Evolutionary conservation across 1,140 invertebrate species (phyloP).

Genomic region (Philotrypesis tridentata): DNA sequence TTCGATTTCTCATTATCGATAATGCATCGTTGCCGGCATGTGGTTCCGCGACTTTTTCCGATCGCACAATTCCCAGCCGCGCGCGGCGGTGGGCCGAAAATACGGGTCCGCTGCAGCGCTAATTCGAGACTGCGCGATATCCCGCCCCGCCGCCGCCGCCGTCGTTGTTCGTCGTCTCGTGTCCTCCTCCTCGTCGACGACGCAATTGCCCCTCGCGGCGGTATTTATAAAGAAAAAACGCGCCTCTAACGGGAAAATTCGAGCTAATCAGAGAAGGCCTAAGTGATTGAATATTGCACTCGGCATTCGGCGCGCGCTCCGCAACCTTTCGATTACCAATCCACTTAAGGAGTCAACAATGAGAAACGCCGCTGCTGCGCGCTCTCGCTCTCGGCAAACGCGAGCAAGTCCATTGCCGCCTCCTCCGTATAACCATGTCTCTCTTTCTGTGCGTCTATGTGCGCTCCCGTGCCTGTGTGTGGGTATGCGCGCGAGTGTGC

Average conservation of each 20-base stretch:
- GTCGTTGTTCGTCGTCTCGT: too few relatives aligned
- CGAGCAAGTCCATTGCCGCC: conserved; percentile 23
- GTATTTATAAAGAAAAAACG: not conserved
- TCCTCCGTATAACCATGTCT: not conserved
- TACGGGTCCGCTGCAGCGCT: not conserved
- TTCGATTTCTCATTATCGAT: conserved; percentile 33
- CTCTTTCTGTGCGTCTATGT: not conserved
- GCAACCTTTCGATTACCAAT: conserved; percentile 56
- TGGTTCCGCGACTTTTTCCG: not conserved
- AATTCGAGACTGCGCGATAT: too few relatives aligned
- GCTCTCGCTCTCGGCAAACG: not conserved
- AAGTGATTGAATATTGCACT: conserved; percentile 48
- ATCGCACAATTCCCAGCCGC: not conserved
- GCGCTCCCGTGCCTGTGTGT: too few relatives aligned
- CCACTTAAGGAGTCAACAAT: conserved; percentile 57
- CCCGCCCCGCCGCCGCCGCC: too few relatives aligned
- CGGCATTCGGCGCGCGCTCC: conserved; percentile 27
- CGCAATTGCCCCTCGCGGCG: too few relatives aligned
- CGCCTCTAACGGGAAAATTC: conserved; percentile 17
- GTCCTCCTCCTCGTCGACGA: too few relatives aligned
- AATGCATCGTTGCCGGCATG: not conserved
- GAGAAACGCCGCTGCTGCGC: conserved; percentile 45
- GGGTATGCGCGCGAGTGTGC: not conserved
- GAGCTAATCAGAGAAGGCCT: conserved; percentile 36
- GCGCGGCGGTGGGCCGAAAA: too few relatives aligned